These are phyloP conservation scores for Physella acuta DNA, from an alignment of 1,140 invertebrate genomes.

Conservation along the genomic window DNA sequence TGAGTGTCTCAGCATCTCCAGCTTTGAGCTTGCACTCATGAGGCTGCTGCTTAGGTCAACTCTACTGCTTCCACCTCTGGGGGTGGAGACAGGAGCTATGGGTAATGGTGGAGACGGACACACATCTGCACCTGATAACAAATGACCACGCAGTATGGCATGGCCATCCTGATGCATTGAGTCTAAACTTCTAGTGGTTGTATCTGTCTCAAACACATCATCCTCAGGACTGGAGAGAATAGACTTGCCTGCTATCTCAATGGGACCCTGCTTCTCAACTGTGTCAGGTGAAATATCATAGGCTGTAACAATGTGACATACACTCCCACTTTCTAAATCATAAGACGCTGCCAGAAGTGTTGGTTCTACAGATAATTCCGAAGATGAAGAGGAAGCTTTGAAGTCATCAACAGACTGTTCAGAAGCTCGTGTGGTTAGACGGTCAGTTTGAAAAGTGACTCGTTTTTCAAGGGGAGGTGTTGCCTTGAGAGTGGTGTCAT, in stretches of 20 bases:
- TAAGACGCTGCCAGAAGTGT: slow-evolving; percentile 58
- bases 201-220: slow-evolving; percentile 65
- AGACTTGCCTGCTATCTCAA: slow-evolving; percentile 48
- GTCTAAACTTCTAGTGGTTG: slow-evolving; percentile 37
- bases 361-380: slow-evolving; percentile 53
- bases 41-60: slow-evolving; percentile 37
- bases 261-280: slow-evolving; percentile 52
- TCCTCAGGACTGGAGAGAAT: slow-evolving; percentile 59
- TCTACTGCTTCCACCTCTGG: slow-evolving; percentile 32
- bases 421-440: slow-evolving; percentile 25
- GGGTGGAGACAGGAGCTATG: slow-evolving; percentile 29
- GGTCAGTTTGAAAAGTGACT: slow-evolving; percentile 51
- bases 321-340: slow-evolving; percentile 56
- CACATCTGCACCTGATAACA: slow-evolving; percentile 32
- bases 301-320: slow-evolving; percentile 54
- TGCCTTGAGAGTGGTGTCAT: slow-evolving; percentile 33
- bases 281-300: slow-evolving; percentile 58
- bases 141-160: slow-evolving; percentile 9
- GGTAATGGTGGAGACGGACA: slow-evolving; percentile 46
- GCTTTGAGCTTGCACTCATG: slow-evolving; percentile 36
- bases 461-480: slow-evolving; percentile 38
- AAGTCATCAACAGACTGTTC: slow-evolving; percentile 49
- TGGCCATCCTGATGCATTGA: background rate
- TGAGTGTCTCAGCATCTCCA: slow-evolving; percentile 31
- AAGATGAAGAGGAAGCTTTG: slow-evolving; percentile 56